These are phyloP conservation scores for Dolichoris vasculosae DNA, from an alignment of 1,140 invertebrate genomes.

Conservation along the genomic window DNA sequence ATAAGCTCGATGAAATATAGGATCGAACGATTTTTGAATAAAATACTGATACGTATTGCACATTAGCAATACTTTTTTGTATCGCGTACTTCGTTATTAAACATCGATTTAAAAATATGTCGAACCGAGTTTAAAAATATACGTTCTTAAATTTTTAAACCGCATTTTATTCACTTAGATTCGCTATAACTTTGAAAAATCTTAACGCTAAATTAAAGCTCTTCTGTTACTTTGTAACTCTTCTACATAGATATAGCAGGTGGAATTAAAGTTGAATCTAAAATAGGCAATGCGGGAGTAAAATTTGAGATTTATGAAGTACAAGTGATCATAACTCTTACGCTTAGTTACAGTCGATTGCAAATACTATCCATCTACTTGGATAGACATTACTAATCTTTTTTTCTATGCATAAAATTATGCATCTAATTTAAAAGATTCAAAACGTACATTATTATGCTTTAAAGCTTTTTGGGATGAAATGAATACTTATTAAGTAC, in stretches of 20 bases:
- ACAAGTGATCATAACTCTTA: not conserved
- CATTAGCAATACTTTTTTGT: no score
- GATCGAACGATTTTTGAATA: no score
- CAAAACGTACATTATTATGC: not conserved
- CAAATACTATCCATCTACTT: not conserved
- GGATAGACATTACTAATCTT: not conserved
- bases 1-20: not conserved
- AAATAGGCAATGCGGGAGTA: not conserved
- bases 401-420: slow-evolving; percentile 15
- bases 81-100: no score
- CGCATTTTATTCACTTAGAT: no score
- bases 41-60: no score
- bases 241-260: not conserved
- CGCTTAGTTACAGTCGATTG: not conserved
- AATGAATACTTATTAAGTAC: not conserved
- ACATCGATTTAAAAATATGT: no score
- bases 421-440: not conserved
- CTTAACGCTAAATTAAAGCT: not conserved
- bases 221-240: not conserved
- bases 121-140: no score
- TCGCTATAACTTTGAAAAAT: no score
- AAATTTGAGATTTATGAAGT: not conserved
- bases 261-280: not conserved
- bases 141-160: no score
- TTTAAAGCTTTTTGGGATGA: not conserved